These are phyloP conservation scores for Cataglyphis hispanica DNA, from an alignment of 1,140 invertebrate species.

Conservation along the genomic window DNA sequence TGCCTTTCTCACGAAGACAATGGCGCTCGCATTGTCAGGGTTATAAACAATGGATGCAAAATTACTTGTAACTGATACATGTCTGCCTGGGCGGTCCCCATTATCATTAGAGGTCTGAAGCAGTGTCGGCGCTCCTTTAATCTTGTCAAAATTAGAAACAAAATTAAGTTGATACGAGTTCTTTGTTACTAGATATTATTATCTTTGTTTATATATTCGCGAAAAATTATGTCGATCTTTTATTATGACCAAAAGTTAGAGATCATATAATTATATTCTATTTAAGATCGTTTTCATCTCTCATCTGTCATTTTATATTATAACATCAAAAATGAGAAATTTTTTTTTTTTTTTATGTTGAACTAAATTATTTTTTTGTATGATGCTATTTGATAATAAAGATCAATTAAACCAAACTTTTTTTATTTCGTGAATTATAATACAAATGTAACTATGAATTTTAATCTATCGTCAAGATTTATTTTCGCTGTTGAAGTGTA, in stretches of 20 bases:
- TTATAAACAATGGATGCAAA: conserved; percentile 37
- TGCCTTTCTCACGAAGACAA: conserved; percentile 13
- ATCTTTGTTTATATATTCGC: neutral
- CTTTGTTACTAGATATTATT: too few relatives aligned
- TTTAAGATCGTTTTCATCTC: neutral
- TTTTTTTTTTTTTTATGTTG: too few relatives aligned
- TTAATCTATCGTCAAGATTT: neutral
- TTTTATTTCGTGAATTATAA: too few relatives aligned
- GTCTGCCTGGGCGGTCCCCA: neutral
- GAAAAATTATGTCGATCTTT: neutral
- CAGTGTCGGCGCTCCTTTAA: neutral
- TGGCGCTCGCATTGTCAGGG: neutral
- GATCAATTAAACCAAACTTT: too few relatives aligned
- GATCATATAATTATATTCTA: too few relatives aligned
- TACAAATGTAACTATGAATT: neutral
- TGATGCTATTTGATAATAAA: too few relatives aligned
- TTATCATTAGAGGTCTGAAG: conserved; percentile 39
- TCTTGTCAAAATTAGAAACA: conserved; percentile 12
- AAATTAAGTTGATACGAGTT: neutral
- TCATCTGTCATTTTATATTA: neutral
- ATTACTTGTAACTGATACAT: conserved; percentile 36
- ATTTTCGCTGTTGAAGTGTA: too few relatives aligned
- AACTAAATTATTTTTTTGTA: too few relatives aligned
- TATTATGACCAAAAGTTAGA: neutral
- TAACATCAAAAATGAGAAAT: neutral